Evolutionary conservation across 2,888 invertebrate species (phyloP), one percentile per base, ranked within the genome.

Genomic region (Rugalucina vietnamica): DNA sequence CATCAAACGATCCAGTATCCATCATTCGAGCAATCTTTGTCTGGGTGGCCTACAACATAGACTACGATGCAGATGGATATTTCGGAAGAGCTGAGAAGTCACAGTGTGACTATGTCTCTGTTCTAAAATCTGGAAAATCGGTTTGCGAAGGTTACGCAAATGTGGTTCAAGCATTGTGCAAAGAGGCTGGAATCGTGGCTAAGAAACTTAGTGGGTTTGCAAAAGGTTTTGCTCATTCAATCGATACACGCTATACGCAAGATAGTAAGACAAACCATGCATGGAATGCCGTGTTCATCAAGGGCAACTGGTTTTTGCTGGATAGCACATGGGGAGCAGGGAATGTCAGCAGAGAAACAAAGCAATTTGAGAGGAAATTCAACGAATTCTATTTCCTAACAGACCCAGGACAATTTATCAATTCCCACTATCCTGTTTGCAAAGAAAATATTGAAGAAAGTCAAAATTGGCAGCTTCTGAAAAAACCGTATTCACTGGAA

Each of bases 311-410:
- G 89, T 34, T 69, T 34, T 80, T 86, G 14, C 27, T 89, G 8
- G 89, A 89, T 74, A 79, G 84, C 49, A 83, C 87, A 4, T 89
- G 89, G 89, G 89, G 89, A 69, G 81, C 87, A 0, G 87, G 89
- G 8, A 74, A 87, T 37, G 12, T 87, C 21, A 72, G 78, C 32
- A 60, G 60, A 24, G 34, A 54, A 18, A 65, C 57, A 0, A 79
- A 49, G n/a, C n/a, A n/a, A n/a, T n/a, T n/a, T n/a, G n/a, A n/a
- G n/a, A n/a, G n/a, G n/a, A n/a, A 85, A 5, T 88, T 86, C 37
- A 81, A 89, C 10, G 92, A 92, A 2, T 86, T 87, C 71, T 91
- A 89, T 73, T 92, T 92, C 83, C 81, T 92, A 12, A 88, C 91
- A 0, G 90, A 91, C 49, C 92, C 91, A 0, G 82, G 88, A 32